A percentile compares a stretch with the other conserved stretches of the same genome.
Conservation (phyloP, 2,113 vertebrate species). For the Neopipo cinnamomea region DNA sequence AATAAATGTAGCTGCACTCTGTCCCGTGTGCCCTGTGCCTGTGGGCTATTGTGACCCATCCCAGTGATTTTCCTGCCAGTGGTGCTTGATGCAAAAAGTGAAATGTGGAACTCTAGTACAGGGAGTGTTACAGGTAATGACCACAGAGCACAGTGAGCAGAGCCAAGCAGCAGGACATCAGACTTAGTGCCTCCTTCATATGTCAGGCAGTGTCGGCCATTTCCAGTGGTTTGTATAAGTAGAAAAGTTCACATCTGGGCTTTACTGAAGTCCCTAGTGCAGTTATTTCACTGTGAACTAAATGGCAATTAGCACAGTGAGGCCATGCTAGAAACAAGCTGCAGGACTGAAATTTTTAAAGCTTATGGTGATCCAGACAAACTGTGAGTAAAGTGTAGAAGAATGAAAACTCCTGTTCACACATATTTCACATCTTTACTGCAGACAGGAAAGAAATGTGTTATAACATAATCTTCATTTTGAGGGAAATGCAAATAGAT, state of each 20-base stretch:
- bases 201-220: not conserved
- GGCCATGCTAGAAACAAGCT: not conserved
- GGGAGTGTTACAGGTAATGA: not conserved
- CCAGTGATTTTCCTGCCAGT: not conserved
- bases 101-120: not conserved
- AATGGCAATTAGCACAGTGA: not conserved
- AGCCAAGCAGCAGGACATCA: not conserved
- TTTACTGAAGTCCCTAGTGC: not conserved
- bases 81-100: not conserved
- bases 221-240: not conserved
- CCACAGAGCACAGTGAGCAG: not conserved
- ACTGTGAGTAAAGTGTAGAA: not conserved
- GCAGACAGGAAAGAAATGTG: not conserved
- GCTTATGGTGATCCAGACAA: not conserved
- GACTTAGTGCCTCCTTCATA: not conserved
- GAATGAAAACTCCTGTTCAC: not conserved
- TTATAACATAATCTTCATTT: not conserved
- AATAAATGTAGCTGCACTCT: not conserved
- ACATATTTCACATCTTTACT: not conserved
- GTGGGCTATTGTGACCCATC: not conserved
- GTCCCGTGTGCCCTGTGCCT: not conserved
- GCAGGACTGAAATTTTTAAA: not conserved
- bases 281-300: not conserved
- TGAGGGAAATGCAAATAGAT: not conserved
- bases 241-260: not conserved